Base-by-base conservation (phyloP, 2,888 invertebrate species). In the Prosopocoilus inquinatus region DNA sequence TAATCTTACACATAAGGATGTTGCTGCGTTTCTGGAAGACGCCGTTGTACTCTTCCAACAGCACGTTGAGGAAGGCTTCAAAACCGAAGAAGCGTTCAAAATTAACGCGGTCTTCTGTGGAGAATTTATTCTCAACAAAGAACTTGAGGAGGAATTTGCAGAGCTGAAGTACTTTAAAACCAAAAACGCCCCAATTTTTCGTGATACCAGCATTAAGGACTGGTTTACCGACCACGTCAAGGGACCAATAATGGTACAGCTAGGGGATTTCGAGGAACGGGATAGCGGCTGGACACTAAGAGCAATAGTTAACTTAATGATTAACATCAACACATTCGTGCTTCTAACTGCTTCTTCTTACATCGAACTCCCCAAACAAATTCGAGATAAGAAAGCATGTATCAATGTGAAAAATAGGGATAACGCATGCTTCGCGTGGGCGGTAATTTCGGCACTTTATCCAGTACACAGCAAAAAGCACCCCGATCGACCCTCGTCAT, bases 161-260 rank as follows among this genome's bases (percentile, higher is more conserved):
- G 48, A 12, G 9, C 13, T 48, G 16, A 49, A 49, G 20, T 36
- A 8, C 16, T 49, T 49, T n/a, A 49, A 39, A n/a, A 49, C 49
- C 5, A 35, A 16, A 39, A 39, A 36, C 41, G 28, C n/a, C 8
- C 15, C 41, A 8, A 20, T 49, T 13, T 28, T n/a, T n/a, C n/a
- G 15, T 11, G 11, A 11, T 49, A 12, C 15, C 7, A 34, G 41
- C 32, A n/a, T 49, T 11, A n/a, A 39, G 9, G 39, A 49, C 9
- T 9, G 16, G 7, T 49, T 20, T 39, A 28, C 38, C 32, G 16
- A 9, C 28, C 15, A n/a, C n/a, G n/a, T n/a, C n/a, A n/a, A n/a
- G n/a, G n/a, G n/a, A n/a, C n/a, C n/a, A n/a, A n/a, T n/a, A n/a
- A n/a, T n/a, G n/a, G n/a, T n/a, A n/a, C n/a, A n/a, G n/a, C n/a